Evolutionary conservation across 2,888 invertebrate species (phyloP).

Genomic region (Cheilosia impressa): DNA sequence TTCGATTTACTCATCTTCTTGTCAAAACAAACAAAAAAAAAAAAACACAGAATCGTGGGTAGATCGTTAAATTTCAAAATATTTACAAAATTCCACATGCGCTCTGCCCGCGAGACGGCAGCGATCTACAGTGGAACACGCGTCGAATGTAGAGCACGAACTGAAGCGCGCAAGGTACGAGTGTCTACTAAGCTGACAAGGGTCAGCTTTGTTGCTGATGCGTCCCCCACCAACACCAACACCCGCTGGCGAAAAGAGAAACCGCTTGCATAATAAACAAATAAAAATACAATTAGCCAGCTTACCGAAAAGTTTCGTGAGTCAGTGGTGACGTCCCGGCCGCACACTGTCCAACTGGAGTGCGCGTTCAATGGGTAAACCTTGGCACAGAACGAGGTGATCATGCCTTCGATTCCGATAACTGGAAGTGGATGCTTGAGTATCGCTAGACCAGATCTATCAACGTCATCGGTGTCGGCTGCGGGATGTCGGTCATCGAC

Average conservation of each 20-base stretch:
- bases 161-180: constrained; percentile 52
- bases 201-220: constrained; percentile 51
- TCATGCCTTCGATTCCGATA: constrained; percentile 84
- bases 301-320: constrained; percentile 83
- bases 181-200: constrained; percentile 27
- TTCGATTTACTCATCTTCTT: constrained; percentile 67
- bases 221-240: constrained; percentile 10
- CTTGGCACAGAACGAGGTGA: constrained; percentile 85
- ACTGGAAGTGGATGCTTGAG: constrained; percentile 85
- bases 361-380: constrained; percentile 83
- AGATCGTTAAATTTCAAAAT: constrained; percentile 51
- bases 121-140: constrained; percentile 4
- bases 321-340: constrained; percentile 82
- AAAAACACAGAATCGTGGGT: not conserved
- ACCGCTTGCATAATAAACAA: constrained; percentile 50
- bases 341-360: constrained; percentile 85
- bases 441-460: constrained; percentile 82
- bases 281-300: constrained; percentile 26
- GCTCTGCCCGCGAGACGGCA: constrained; percentile 36
- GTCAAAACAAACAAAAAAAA: not conserved
- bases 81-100: constrained; percentile 44
- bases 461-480: constrained; percentile 83
- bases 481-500: constrained; percentile 77
- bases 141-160: constrained; percentile 61
- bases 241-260: constrained; percentile 59